These are phyloP conservation scores for Maconellicoccus hirsutus DNA, from an alignment of 1,140 invertebrate species.

Conservation along the genomic window DNA sequence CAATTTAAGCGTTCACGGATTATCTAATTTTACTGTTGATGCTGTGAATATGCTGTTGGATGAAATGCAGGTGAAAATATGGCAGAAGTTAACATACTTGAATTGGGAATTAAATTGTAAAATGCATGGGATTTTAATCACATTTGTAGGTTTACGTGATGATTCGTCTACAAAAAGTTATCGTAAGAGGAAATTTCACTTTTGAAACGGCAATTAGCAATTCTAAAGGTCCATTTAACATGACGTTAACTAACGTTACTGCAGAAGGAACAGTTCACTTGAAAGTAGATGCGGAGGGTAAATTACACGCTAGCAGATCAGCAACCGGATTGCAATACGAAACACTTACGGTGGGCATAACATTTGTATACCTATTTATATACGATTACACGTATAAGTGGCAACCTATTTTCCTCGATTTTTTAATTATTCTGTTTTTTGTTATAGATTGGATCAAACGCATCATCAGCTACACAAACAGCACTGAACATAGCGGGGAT, in stretches of 20 bases:
- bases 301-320: constrained; percentile 60
- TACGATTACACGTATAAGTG: too few species aligned
- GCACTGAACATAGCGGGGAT: neutral
- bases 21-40: constrained; percentile 40
- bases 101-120: too few species aligned
- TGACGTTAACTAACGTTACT: constrained; percentile 54
- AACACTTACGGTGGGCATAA: too few species aligned
- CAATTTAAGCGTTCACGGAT: constrained; percentile 55
- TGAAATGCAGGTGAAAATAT: constrained; percentile 30
- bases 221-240: constrained; percentile 45
- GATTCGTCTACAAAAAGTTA: neutral
- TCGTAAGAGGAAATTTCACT: neutral
- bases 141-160: neutral
- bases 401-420: too few species aligned
- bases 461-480: neutral
- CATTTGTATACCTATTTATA: too few species aligned
- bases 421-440: neutral
- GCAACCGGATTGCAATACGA: constrained; percentile 64
- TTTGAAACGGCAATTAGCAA: neutral
- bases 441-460: neutral
- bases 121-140: too few species aligned
- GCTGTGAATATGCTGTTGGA: constrained; percentile 32
- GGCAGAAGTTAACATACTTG: too few species aligned
- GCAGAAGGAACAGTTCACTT: constrained; percentile 52
- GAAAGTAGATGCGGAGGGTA: constrained; percentile 55